A percentile compares a stretch with the other conserved stretches of the same genome.
Evolutionary conservation across 2,113 vertebrate genomes (phyloP).

Genomic region (Neolamprologus brichardi): DNA sequence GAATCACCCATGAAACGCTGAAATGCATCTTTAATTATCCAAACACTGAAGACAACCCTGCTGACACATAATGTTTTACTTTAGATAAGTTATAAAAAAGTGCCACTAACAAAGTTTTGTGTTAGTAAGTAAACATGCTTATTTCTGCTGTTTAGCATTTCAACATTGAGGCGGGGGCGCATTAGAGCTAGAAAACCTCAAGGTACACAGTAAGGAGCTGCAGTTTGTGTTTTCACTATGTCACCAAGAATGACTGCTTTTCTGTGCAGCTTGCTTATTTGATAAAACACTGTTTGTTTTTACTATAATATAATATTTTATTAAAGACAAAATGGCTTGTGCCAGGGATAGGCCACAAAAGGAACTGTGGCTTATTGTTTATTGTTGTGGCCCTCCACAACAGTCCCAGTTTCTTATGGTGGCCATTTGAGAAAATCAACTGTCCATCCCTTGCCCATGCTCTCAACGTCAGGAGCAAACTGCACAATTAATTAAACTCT

Average conservation of each 20-base stretch:
- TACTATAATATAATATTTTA: neutral
- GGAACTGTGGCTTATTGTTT: neutral
- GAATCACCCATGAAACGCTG: neutral
- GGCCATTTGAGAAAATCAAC: neutral
- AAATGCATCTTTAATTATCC: neutral
- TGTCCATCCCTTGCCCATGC: neutral
- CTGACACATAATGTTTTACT: neutral
- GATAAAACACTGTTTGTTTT: neutral
- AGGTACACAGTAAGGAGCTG: neutral
- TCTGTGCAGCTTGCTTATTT: neutral
- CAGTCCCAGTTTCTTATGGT: neutral
- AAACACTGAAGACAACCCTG: neutral
- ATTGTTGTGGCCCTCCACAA: neutral
- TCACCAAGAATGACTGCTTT: neutral
- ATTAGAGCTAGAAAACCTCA: neutral
- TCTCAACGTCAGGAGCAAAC: neutral
- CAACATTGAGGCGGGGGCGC: neutral
- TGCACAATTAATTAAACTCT: neutral
- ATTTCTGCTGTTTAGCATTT: neutral
- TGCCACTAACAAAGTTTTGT: rapidly evolving
- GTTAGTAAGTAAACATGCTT: neutral
- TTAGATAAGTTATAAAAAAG: neutral
- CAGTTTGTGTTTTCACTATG: neutral
- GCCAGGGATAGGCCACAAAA: neutral
- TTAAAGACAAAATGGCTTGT: neutral